Conservation (phyloP, 2,888 invertebrate species). For the Kuschelorhynchus macadamiae region DNA sequence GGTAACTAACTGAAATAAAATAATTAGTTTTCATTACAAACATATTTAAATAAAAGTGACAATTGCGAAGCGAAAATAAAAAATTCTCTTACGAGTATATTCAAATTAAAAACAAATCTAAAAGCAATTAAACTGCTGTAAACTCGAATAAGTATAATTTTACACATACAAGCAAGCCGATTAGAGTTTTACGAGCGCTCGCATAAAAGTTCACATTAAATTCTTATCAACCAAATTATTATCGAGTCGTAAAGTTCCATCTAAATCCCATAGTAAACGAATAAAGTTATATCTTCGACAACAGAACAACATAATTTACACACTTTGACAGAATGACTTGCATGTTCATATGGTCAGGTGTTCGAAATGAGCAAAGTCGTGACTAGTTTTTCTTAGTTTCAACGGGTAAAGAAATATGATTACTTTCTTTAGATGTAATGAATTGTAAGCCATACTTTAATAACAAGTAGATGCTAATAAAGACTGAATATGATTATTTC, state of each 20-base stretch:
- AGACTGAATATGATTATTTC: no score
- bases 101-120: slow-evolving; percentile 29
- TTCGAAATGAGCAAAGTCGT: slow-evolving; percentile 30
- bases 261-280: background rate
- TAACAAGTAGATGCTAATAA: no score
- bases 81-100: no score
- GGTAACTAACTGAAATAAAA: no score
- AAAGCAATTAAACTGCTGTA: slow-evolving; percentile 10
- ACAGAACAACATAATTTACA: slow-evolving; percentile 27
- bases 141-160: slow-evolving; percentile 21
- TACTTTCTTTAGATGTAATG: no score
- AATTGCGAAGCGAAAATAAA: no score
- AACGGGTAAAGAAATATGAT: background rate
- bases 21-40: no score
- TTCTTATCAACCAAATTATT: slow-evolving; percentile 9
- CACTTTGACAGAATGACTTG: slow-evolving; percentile 39
- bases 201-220: slow-evolving; percentile 8
- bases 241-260: background rate
- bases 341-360: slow-evolving; percentile 29
- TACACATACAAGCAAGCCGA: slow-evolving; percentile 21
- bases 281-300: slow-evolving; percentile 2
- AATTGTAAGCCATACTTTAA: no score
- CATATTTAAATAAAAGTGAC: no score
- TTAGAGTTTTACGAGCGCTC: slow-evolving; percentile 22
- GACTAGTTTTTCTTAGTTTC: slow-evolving; percentile 5